Evolutionary conservation across 30 jellyfish, hydroid and myxozoan species (phyloP).

Genomic region (Aurelia sp.): DNA sequence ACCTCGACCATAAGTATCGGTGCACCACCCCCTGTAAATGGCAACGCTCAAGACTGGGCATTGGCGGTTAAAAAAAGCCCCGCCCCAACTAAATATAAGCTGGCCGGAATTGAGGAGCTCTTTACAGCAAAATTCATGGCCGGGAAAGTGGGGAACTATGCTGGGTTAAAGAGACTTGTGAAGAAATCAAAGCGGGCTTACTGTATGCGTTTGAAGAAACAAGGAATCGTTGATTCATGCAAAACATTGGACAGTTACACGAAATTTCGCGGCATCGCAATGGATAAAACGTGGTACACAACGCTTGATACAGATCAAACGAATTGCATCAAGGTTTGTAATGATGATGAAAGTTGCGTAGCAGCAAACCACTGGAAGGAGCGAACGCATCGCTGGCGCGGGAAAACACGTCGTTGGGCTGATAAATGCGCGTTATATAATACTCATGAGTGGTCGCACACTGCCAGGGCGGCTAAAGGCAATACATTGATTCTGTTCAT

Average conservation of each 20-base stretch:
- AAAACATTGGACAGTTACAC: slow-evolving; percentile 31
- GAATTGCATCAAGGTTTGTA: too few species aligned
- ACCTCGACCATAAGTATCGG: slow-evolving; percentile 68
- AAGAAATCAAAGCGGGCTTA: slow-evolving; percentile 3
- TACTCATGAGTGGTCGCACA: too few species aligned
- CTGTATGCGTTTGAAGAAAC: slow-evolving; percentile 33
- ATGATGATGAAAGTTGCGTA: too few species aligned
- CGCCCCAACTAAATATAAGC: slow-evolving; percentile 50
- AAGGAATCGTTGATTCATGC: slow-evolving; percentile 63
- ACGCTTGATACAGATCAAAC: too few species aligned
- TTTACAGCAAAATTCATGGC: slow-evolving; percentile 51
- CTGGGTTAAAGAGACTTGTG: background rate
- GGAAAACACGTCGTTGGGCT: too few species aligned
- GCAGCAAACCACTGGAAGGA: too few species aligned
- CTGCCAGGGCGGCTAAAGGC: too few species aligned
- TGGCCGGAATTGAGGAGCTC: slow-evolving; percentile 64
- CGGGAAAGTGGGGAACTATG: slow-evolving; percentile 13
- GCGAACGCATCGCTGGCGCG: too few species aligned
- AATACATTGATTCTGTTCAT: too few species aligned
- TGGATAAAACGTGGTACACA: too few species aligned
- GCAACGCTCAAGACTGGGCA: slow-evolving; percentile 68
- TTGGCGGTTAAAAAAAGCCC: slow-evolving; percentile 74
- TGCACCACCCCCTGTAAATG: slow-evolving; percentile 78
- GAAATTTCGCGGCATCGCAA: slow-evolving; percentile 21
- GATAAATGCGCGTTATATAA: too few species aligned